phyloP scores from a whole-genome alignment of 2,888 invertebrate genomes.

The Proisotoma minuta region DNA sequence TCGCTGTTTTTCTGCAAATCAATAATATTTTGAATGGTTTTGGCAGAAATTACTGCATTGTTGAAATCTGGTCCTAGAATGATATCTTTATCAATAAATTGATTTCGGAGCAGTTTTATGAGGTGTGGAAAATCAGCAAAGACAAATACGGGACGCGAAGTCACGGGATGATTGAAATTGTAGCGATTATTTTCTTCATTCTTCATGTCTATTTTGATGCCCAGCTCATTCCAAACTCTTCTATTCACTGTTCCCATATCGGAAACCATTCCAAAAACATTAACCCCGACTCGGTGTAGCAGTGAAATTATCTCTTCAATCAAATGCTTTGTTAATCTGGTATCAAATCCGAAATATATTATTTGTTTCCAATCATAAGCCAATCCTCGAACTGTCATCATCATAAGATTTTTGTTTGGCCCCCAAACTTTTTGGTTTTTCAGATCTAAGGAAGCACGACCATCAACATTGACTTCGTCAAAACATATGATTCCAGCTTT shows the following conservation, averaged over 20 bases:
- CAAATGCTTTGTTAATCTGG: conserved; percentile 12
- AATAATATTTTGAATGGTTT: conserved; percentile 23
- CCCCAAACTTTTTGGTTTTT: conserved; percentile 28
- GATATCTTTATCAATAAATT: conserved; percentile 27
- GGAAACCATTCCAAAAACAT: conserved; percentile 16
- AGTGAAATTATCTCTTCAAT: conserved; percentile 19
- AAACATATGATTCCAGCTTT: conserved; percentile 9
- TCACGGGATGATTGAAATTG: conserved; percentile 14
- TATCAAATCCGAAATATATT: conserved; percentile 34
- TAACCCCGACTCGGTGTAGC: conserved; percentile 9
- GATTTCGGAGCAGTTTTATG: conserved; percentile 30
- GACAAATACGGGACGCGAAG: conserved; percentile 12
- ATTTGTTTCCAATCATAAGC: conserved; percentile 34
- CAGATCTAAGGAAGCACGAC: conserved; percentile 11
- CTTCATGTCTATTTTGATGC: conserved; percentile 7
- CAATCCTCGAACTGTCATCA: conserved; percentile 29
- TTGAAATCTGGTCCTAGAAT: neutral
- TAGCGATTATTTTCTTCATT: neutral
- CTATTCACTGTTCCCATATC: conserved; percentile 32
- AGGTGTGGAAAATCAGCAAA: conserved; percentile 29
- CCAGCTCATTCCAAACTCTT: conserved; percentile 24
- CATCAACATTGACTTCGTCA: conserved; percentile 22
- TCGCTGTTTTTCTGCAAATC: neutral
- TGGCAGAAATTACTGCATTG: neutral
- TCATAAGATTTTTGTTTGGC: conserved; percentile 30